Evolutionary conservation across 2,888 invertebrate genomes (phyloP).

Genomic region (Selenia dentaria): DNA sequence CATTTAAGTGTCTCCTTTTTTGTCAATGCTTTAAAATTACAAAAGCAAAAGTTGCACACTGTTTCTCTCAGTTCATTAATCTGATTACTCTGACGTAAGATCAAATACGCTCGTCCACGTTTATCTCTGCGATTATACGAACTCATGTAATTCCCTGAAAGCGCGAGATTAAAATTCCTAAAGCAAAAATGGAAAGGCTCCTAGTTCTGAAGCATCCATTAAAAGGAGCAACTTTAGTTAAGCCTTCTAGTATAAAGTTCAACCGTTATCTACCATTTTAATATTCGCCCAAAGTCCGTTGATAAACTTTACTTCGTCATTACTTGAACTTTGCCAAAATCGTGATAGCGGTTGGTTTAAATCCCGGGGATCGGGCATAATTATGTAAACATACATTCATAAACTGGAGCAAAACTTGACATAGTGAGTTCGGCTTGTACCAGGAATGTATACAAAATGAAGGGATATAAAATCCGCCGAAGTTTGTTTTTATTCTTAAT

Average conservation of each 20-base stretch:
- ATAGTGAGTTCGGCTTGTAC: constrained; percentile 18
- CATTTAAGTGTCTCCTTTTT: constrained; percentile 2
- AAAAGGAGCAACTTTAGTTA: constrained; percentile 28
- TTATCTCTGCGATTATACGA: neutral
- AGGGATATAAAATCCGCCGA: neutral
- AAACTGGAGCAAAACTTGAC: constrained; percentile 30
- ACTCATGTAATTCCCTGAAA: neutral
- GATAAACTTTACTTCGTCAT: constrained; percentile 31
- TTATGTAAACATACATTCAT: constrained; percentile 31
- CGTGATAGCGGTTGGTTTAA: constrained; percentile 28
- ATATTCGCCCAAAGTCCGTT: constrained; percentile 27
- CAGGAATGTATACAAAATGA: too few species aligned
- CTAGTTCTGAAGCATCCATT: constrained; percentile 10
- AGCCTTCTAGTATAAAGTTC: constrained; percentile 30
- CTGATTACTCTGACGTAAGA: constrained; percentile 5
- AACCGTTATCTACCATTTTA: constrained; percentile 27
- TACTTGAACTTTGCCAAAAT: constrained; percentile 30
- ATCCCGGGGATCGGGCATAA: constrained; percentile 27
- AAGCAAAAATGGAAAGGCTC: constrained; percentile 5
- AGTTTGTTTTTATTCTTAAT: constrained; percentile 7
- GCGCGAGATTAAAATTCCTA: constrained; percentile 6
- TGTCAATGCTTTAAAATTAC: neutral
- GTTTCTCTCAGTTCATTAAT: constrained; percentile 7
- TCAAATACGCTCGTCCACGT: neutral
- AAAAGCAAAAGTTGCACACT: constrained; percentile 1